These are phyloP conservation scores for Blennius ocellaris DNA, from an alignment of 2,113 vertebrate species.

Conservation along the genomic window DNA sequence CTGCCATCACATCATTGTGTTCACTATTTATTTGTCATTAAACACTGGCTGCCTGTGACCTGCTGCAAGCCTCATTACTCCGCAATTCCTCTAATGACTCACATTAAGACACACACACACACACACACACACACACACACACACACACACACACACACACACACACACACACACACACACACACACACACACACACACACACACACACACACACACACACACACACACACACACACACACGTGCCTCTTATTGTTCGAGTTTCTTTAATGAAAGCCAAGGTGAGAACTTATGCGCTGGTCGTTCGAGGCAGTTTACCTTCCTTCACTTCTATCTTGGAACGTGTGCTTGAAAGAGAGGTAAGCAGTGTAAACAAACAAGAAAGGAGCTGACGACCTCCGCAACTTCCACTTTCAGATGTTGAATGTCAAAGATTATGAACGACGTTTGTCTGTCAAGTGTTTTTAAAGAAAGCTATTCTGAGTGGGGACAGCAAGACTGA, in stretches of 20 bases:
- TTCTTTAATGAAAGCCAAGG: conserved; percentile 36
- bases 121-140: conserved; percentile 6
- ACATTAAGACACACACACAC: conserved; percentile 35
- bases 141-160: conserved; percentile 5
- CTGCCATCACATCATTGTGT: conserved; percentile 26
- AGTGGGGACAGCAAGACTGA: too few relatives aligned
- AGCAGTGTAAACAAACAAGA: not conserved
- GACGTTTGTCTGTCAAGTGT: too few relatives aligned
- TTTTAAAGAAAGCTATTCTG: too few relatives aligned
- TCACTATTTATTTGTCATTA: conserved; percentile 68
- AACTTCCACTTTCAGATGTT: not conserved
- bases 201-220: conserved; percentile 9
- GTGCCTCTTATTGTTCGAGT: conserved; percentile 15
- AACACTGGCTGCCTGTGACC: conserved; percentile 62
- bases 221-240: not conserved
- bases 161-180: conserved; percentile 7
- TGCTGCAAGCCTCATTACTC: conserved; percentile 69
- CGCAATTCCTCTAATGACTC: conserved; percentile 62
- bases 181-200: conserved; percentile 11
- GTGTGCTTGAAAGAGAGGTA: conserved; percentile 27
- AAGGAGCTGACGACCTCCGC: not conserved
- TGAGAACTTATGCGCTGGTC: not conserved
- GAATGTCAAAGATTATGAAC: conserved; percentile 36
- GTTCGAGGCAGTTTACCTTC: conserved; percentile 20
- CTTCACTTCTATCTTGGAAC: conserved; percentile 38